Conservation (phyloP, 2,888 invertebrate genomes). For the Pseudococcus viburni region DNA sequence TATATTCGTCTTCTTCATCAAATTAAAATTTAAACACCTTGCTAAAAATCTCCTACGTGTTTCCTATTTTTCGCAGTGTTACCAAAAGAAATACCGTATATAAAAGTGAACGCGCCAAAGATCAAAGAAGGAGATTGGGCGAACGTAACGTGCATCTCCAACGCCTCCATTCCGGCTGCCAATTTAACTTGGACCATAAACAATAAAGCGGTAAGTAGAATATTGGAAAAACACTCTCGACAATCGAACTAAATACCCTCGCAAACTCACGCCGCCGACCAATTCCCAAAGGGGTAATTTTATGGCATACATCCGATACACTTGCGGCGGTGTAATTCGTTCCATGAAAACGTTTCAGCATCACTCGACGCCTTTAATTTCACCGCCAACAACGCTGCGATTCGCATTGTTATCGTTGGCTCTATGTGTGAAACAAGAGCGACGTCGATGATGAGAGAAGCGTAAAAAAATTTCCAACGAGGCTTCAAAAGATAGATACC, state of each 20-base stretch:
- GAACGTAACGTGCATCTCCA: constrained; percentile 68
- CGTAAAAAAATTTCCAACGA: constrained; percentile 1
- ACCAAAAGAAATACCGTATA: constrained; percentile 68
- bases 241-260: constrained; percentile 33
- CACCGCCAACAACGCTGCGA: not conserved
- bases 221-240: constrained; percentile 1
- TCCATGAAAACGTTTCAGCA: not conserved
- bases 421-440: not conserved
- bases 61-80: constrained; percentile 67
- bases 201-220: constrained; percentile 68
- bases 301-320: constrained; percentile 5
- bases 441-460: not conserved
- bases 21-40: no score
- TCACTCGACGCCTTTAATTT: constrained; percentile 34
- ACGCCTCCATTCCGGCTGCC: constrained; percentile 69
- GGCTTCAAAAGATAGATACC: not conserved
- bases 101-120: constrained; percentile 68
- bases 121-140: constrained; percentile 69
- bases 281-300: constrained; percentile 11
- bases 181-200: constrained; percentile 69
- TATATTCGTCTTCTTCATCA: no score
- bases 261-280: not conserved
- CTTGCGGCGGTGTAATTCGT: constrained; percentile 6
- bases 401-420: not conserved
- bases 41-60: not conserved